A percentile compares a stretch with the other conserved stretches of the same genome.
Conservation (phyloP, 2,797 vertebrate species). For the Schizopygopsis malacanthus region DNA sequence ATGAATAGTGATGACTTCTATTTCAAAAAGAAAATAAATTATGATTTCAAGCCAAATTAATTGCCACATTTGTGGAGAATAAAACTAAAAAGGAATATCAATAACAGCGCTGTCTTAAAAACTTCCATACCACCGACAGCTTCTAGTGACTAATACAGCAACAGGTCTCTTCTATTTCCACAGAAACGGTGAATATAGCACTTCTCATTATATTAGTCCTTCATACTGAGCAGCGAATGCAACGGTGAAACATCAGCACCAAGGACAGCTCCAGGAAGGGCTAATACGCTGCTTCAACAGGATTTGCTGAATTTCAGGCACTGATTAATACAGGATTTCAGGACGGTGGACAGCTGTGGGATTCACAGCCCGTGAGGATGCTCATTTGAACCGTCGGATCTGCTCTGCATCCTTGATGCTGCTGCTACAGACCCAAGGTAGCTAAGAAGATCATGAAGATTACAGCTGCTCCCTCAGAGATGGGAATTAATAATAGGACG, state of each 20-base stretch:
- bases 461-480: slow-evolving; percentile 10
- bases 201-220: slow-evolving; percentile 4
- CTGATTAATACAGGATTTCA: slow-evolving; percentile 27
- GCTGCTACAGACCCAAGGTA: slow-evolving; percentile 12
- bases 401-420: slow-evolving; percentile 15
- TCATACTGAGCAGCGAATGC: slow-evolving; percentile 2
- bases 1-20: background rate
- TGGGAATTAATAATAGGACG: slow-evolving; percentile 17
- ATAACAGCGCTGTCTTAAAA: background rate
- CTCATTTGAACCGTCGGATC: slow-evolving; percentile 31
- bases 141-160: slow-evolving; percentile 21
- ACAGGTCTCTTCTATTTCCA: slow-evolving; percentile 30
- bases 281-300: slow-evolving; percentile 12
- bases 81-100: background rate
- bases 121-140: background rate
- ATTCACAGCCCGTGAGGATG: slow-evolving; percentile 1
- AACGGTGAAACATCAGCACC: slow-evolving; percentile 15
- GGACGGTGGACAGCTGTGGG: slow-evolving; percentile 15
- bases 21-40: background rate
- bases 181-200: slow-evolving; percentile 5
- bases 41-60: background rate
- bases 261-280: slow-evolving; percentile 25
- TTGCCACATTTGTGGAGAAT: background rate
- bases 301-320: slow-evolving; percentile 9
- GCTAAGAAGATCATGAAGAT: slow-evolving; percentile 35